These are phyloP conservation scores for Chaetops frenatus DNA, from an alignment of 2,113 vertebrate species.

Conservation along the genomic window DNA sequence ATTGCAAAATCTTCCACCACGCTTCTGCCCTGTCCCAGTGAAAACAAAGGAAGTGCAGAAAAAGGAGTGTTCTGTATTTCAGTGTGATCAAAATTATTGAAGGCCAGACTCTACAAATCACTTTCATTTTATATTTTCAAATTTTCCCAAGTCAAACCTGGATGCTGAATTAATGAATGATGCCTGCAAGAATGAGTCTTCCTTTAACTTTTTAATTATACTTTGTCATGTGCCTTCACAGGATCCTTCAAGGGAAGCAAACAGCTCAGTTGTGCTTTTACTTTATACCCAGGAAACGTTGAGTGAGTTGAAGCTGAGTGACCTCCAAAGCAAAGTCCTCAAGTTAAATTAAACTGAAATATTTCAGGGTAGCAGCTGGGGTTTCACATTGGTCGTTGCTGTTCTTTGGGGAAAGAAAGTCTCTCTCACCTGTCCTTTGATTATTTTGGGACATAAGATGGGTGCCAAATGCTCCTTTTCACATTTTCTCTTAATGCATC, in stretches of 20 bases:
- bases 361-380: not conserved
- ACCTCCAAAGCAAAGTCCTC: not conserved
- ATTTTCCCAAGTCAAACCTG: not conserved
- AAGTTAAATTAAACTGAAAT: not conserved
- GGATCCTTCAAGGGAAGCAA: not conserved
- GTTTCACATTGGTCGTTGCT: not conserved
- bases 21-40: not conserved
- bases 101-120: slow-evolving; percentile 33
- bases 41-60: not conserved
- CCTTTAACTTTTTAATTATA: slow-evolving; percentile 1
- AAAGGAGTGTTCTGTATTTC: not conserved
- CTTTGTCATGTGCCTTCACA: not conserved
- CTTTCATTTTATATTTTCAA: slow-evolving; percentile 2
- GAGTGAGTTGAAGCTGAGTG: not conserved
- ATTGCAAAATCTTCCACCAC: not conserved
- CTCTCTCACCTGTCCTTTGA: not conserved
- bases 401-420: not conserved
- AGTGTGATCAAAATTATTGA: not conserved
- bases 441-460: not conserved
- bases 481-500: not conserved
- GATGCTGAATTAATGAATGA: not conserved
- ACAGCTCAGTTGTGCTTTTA: not conserved
- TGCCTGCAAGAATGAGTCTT: not conserved
- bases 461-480: not conserved
- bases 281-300: not conserved